Base-by-base conservation (phyloP, 2,888 invertebrate species). In the Monoplex corrugatus region DNA sequence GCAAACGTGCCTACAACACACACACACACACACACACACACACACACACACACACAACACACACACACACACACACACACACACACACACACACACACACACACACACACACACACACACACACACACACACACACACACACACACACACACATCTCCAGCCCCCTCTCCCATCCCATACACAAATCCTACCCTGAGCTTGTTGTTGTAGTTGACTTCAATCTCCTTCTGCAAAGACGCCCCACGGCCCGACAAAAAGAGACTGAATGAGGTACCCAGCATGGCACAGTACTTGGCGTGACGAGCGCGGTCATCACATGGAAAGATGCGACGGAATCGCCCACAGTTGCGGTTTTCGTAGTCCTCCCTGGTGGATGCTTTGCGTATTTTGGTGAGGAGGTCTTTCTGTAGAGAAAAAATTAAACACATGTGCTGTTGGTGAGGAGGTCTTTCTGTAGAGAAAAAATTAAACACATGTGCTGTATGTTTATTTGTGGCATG, bases 241-340 rank as follows among this genome's bases (percentile, higher is more conserved):
- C 94, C 94, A 82, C 95, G 91, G 0, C 95, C 95, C 32, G 94
- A 92, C 89, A 94, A 93, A 89, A 95, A 95, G 0, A 94, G 92
- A 6, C 93, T 91, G 89, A 95, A 95, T 0, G 95, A 93, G 28
- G 93, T 93, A 23, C 92, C 90, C 88, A 96, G 91, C 78, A 96
- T 92, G 28, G 92, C 92, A 72, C 95, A 92, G 90, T 95, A 96
- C 83, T 93, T 93, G 75, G 95, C 95, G 86, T 95, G 94, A 19
- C 93, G 90, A 10, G 92, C 92, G 87, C 93, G 94, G 91, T 96
- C 96, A 45, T 96, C 95, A 35, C 95, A 93, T 19, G 96, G 96
- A 90, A 96, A 96, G 45, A 96, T 95, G 88, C 95, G 93, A 38
- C 94, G 93, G 92, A 95, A 96, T 35, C 94, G 91, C 2, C 95